Evolutionary conservation across 1,140 invertebrate genomes (phyloP).

Genomic region (Tetragonula clypearis): DNA sequence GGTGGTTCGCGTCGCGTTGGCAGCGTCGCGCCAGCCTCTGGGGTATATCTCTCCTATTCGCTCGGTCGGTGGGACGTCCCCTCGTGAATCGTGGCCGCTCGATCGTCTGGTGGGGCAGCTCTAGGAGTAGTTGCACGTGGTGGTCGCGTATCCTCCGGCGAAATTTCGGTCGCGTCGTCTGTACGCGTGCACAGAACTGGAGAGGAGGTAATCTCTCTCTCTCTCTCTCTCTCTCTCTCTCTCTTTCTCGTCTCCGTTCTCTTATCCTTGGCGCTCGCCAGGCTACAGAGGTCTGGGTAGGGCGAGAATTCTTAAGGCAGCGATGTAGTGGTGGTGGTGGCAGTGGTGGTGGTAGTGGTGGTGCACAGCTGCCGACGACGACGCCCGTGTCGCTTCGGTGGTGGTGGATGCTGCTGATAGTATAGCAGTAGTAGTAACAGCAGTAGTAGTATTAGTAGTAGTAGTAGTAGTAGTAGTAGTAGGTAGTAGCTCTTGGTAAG

Average conservation of each 20-base stretch:
- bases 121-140: conserved; percentile 66
- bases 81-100: conserved; percentile 43
- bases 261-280: conserved; percentile 8
- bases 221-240: no score
- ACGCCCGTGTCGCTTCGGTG: conserved; percentile 28
- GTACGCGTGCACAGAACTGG: conserved; percentile 54
- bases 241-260: conserved; percentile 23
- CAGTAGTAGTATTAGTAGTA: conserved; percentile 66
- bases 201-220: background rate
- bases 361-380: conserved; percentile 38
- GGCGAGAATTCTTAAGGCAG: conserved; percentile 53
- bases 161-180: conserved; percentile 66
- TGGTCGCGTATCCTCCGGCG: conserved; percentile 65
- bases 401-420: conserved; percentile 41
- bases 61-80: conserved; percentile 60
- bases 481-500: conserved; percentile 70
- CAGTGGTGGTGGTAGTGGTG: conserved; percentile 33
- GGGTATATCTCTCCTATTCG: conserved; percentile 62
- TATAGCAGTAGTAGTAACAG: conserved; percentile 64
- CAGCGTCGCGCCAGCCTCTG: conserved; percentile 36
- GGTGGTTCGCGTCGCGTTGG: conserved; percentile 25
- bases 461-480: conserved; percentile 58
- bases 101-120: conserved; percentile 50
- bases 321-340: conserved; percentile 40
- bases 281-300: conserved; percentile 45